These are phyloP conservation scores for Andricus grossulariae DNA, from an alignment of 1,140 invertebrate genomes.

Conservation along the genomic window DNA sequence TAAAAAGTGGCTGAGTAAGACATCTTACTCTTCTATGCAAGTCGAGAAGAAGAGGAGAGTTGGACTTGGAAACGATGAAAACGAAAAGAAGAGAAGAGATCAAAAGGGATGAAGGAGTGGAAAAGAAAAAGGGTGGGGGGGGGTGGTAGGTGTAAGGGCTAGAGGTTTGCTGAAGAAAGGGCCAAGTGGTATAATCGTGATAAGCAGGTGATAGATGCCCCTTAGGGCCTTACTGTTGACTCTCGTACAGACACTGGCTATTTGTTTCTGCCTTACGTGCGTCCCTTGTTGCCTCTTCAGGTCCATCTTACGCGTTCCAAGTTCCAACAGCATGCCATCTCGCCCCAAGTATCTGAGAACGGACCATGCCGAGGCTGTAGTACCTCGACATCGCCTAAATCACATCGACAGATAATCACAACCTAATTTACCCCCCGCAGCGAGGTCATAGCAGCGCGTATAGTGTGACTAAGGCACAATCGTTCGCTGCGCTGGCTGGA, in stretches of 20 bases:
- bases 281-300: slow-evolving; percentile 50
- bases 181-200: slow-evolving; percentile 75
- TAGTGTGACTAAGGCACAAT: slow-evolving; percentile 50
- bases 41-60: slow-evolving; percentile 45
- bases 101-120: slow-evolving; percentile 29
- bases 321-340: slow-evolving; percentile 44
- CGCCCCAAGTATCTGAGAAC: slow-evolving; percentile 40
- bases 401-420: slow-evolving; percentile 76
- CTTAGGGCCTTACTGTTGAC: slow-evolving; percentile 68
- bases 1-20: slow-evolving; percentile 46
- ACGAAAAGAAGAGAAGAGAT: slow-evolving; percentile 41
- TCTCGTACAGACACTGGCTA: slow-evolving; percentile 72
- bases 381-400: slow-evolving; percentile 66
- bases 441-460: slow-evolving; percentile 46
- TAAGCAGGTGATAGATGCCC: slow-evolving; percentile 77
- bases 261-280: slow-evolving; percentile 71
- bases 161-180: slow-evolving; percentile 60
- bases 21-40: slow-evolving; percentile 54
- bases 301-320: slow-evolving; percentile 47
- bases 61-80: slow-evolving; percentile 36
- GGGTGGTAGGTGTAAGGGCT: slow-evolving; percentile 36
- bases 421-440: slow-evolving; percentile 74
- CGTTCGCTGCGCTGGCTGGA: slow-evolving; percentile 31
- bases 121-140: slow-evolving; percentile 19
- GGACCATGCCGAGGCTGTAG: slow-evolving; percentile 40